Evolutionary conservation across 2,797 vertebrate genomes (phyloP), one percentile per base, ranked within the genome.

Genomic region (Chloroceryle amazona): DNA sequence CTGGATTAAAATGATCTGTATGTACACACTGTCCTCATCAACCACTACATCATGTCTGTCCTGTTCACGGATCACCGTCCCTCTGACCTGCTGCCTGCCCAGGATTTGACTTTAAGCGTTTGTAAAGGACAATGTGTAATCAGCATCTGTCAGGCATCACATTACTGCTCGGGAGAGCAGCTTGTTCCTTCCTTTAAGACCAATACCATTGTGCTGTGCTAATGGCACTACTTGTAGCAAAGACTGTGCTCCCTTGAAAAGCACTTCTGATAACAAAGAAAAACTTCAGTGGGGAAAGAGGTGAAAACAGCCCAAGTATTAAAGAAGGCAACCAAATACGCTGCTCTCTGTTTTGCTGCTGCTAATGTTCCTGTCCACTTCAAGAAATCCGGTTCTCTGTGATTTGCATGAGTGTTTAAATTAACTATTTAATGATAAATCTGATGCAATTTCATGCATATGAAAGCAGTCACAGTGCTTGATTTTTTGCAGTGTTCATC

Each of bases 401-500:
- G 63, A 22, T 61, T 84, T 79, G 58, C 41, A 10, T 18, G 67
- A 87, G n/a, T 21, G 33, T 68, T 60, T 26, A 74, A 93, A 90
- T 70, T 46, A 94, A 33, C 42, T 66, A 63, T 73, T 94, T 73
- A 54, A 78, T 41, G 49, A 74, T 44, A 81, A 92, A 89, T 47
- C 71, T 39, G 26, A 92, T 39, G 73, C 70, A 81, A 83, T 94
- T 81, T 87, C 76, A 92, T 70, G n/a, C 52, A 78, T 63, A 51
- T 62, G 70, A 91, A 95, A 79, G 71, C 60, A 83, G 74, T 82
- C 81, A 49, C 57, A 75, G 70, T 70, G 57, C 49, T 57, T 94
- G 92, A 63, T 79, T 93, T 75, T 58, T 80, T 76, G 26, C 71
- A 29, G 8, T 49, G 60, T 54, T 88, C 70, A 26, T 82, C 51